phyloP scores from a whole-genome alignment of 2,797 vertebrate species.

The Dallia pectoralis region DNA sequence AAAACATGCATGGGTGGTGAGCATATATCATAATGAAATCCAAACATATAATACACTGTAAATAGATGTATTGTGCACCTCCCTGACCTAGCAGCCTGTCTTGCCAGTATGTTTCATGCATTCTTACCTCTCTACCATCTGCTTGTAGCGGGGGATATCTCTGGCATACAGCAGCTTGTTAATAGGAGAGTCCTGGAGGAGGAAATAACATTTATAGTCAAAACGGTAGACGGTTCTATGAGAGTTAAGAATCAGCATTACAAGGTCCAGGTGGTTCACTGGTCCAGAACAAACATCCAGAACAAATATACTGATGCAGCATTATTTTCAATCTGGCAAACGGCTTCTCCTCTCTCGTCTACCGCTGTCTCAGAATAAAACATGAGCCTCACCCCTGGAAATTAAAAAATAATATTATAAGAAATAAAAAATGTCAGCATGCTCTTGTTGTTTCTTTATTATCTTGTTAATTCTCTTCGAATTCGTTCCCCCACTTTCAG shows the following conservation, averaged over 20 bases:
- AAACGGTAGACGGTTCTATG: background rate
- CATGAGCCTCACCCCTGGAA: too few relatives aligned
- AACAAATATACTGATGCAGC: too few relatives aligned
- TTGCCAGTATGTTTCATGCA: constrained; percentile 45
- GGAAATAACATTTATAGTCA: background rate
- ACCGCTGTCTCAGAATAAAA: too few relatives aligned
- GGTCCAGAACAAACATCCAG: too few relatives aligned
- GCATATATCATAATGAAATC: background rate
- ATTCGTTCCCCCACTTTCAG: background rate
- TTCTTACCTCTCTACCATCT: constrained; percentile 96
- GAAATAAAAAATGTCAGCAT: too few relatives aligned
- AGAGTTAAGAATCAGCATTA: background rate
- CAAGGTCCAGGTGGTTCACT: background rate
- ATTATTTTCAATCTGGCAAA: too few relatives aligned
- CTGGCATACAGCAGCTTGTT: constrained; percentile 97
- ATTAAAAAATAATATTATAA: too few relatives aligned
- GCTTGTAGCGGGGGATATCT: constrained; percentile 97
- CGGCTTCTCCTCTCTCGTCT: too few relatives aligned
- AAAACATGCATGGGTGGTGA: background rate
- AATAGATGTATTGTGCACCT: background rate
- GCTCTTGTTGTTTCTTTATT: background rate
- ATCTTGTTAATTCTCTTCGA: background rate
- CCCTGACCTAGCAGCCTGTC: constrained; percentile 20
- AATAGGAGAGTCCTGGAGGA: constrained; percentile 91
- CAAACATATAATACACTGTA: too few relatives aligned